Conservation (phyloP, 2,888 invertebrate species). For the Dendrolimus houi region DNA sequence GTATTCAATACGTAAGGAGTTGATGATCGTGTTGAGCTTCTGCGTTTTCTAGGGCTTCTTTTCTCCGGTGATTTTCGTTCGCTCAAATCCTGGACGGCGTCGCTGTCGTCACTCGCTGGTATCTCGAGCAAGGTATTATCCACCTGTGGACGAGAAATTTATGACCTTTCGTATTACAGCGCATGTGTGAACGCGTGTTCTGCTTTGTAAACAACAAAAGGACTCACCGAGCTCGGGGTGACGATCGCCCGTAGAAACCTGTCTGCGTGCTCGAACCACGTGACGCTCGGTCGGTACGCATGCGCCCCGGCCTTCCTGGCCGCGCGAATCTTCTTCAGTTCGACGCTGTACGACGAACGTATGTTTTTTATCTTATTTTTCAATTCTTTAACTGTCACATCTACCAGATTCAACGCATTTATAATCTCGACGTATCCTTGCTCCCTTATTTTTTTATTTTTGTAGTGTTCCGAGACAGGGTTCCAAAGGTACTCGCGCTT, state of each 20-base stretch:
- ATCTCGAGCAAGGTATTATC: constrained; percentile 66
- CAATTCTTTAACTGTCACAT: constrained; percentile 69
- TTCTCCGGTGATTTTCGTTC: constrained; percentile 68
- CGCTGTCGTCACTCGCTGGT: constrained; percentile 66
- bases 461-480: constrained; percentile 69
- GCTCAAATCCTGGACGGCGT: constrained; percentile 64
- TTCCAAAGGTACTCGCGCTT: constrained; percentile 71
- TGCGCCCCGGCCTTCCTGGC: constrained; percentile 72
- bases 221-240: constrained; percentile 71
- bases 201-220: constrained; percentile 30
- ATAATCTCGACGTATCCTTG: constrained; percentile 70
- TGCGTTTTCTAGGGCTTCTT: constrained; percentile 63
- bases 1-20: constrained; percentile 68
- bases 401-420: constrained; percentile 61
- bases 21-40: constrained; percentile 63
- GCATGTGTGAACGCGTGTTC: constrained; percentile 30
- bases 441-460: constrained; percentile 69
- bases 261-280: constrained; percentile 76
- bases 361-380: constrained; percentile 74
- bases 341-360: constrained; percentile 71
- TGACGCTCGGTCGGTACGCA: constrained; percentile 74
- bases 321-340: constrained; percentile 73
- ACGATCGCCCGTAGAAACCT: constrained; percentile 74
- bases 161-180: constrained; percentile 16
- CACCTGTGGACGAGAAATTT: constrained; percentile 47